Evolutionary conservation across 2,888 invertebrate genomes (phyloP).

Genomic region (Leptura quadrifasciata): DNA sequence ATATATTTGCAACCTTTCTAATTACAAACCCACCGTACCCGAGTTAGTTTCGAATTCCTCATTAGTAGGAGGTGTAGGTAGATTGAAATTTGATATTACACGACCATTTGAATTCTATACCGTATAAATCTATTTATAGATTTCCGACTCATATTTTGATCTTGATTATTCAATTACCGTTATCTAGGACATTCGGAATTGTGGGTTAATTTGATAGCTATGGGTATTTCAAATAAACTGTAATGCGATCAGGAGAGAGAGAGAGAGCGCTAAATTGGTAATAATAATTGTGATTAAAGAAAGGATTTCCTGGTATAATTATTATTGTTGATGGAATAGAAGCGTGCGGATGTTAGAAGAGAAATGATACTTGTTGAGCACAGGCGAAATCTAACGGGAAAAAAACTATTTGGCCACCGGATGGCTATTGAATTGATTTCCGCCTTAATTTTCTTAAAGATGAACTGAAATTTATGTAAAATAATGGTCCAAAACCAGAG

Average conservation of each 20-base stretch:
- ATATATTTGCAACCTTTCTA: background rate
- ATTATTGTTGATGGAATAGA: background rate
- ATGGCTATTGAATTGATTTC: background rate
- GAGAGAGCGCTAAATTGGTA: background rate
- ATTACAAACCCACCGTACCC: background rate
- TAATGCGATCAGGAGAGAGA: background rate
- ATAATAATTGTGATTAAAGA: background rate
- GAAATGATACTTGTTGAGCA: background rate
- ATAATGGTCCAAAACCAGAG: too few relatives aligned
- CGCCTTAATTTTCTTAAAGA: too few relatives aligned
- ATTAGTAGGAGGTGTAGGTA: conserved; percentile 2
- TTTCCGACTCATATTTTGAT: conserved; percentile 26
- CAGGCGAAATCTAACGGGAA: background rate
- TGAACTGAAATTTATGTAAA: too few relatives aligned
- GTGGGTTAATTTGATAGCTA: conserved; percentile 5
- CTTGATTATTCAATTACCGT: conserved; percentile 27
- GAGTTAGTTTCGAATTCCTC: conserved; percentile 4
- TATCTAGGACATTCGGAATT: conserved; percentile 14
- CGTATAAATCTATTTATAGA: conserved; percentile 26
- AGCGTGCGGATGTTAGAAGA: background rate
- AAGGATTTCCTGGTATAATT: background rate
- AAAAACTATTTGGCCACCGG: background rate
- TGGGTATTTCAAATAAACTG: background rate
- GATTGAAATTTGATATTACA: conserved; percentile 2
- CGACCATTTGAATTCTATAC: conserved; percentile 2